A percentile compares a stretch with the other conserved stretches of the same genome.
Evolutionary conservation across 2,797 vertebrate species (phyloP).

Genomic region (Orientallactaga sibirica): DNA sequence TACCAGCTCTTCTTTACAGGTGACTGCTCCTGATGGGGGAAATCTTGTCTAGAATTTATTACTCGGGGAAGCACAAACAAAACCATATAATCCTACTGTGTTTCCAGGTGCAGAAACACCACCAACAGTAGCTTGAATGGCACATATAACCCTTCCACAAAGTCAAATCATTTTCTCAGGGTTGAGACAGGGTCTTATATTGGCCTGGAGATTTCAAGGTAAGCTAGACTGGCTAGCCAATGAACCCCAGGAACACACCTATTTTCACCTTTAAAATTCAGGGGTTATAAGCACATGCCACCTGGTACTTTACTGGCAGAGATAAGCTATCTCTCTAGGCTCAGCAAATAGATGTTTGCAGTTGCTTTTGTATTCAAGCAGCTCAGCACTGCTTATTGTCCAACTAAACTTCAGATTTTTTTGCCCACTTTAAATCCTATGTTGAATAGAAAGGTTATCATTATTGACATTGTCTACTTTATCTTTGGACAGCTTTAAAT

Average conservation of each 20-base stretch:
- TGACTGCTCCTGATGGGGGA: not conserved
- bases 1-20: not conserved
- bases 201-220: no score
- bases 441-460: not conserved
- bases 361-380: not conserved
- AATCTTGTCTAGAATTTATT: not conserved
- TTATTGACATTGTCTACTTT: not conserved
- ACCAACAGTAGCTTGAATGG: not conserved
- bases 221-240: no score
- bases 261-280: no score
- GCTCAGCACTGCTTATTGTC: not conserved
- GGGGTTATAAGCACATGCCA: no score
- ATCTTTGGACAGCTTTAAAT: not conserved
- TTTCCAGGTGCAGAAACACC: not conserved
- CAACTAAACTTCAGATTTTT: not conserved
- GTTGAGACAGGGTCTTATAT: no score
- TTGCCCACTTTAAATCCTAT: not conserved
- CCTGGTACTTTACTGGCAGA: no score
- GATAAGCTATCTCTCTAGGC: no score
- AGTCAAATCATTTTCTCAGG: not conserved
- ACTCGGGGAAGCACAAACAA: not conserved
- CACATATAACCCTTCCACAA: not conserved
- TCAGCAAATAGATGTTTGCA: not conserved
- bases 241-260: no score
- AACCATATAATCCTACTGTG: not conserved